phyloP scores from a whole-genome alignment of 2,888 invertebrate species.

The Harpalus rubripes region DNA sequence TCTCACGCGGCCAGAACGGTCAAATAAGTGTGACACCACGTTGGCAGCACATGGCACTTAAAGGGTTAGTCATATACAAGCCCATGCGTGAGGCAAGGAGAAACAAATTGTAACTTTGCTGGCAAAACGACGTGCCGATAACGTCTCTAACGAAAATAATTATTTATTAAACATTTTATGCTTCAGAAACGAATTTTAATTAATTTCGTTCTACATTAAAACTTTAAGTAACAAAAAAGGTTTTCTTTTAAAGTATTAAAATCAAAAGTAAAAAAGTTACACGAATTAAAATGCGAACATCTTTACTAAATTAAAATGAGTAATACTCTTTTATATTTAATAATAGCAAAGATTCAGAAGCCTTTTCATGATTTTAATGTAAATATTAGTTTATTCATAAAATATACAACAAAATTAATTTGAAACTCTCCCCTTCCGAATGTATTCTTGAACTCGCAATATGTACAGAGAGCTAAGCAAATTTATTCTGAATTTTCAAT shows the following conservation, averaged over 20 bases:
- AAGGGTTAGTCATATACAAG: too few species aligned
- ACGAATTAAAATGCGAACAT: too few species aligned
- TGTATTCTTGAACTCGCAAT: not conserved
- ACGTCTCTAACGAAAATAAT: slow-evolving; percentile 7
- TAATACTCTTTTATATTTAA: not conserved
- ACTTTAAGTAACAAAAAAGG: slow-evolving; percentile 12
- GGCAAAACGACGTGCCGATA: too few species aligned
- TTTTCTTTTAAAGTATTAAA: not conserved
- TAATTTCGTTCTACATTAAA: not conserved
- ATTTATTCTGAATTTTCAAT: not conserved
- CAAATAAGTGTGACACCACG: too few species aligned
- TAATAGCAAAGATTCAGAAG: not conserved
- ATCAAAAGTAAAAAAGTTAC: not conserved
- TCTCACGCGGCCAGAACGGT: too few species aligned
- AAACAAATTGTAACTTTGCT: too few species aligned
- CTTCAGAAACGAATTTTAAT: slow-evolving; percentile 9
- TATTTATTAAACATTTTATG: not conserved
- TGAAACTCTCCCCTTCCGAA: not conserved
- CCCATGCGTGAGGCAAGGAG: too few species aligned
- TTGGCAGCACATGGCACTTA: too few species aligned
- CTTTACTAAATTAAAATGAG: not conserved
- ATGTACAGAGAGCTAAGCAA: not conserved
- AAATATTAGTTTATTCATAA: not conserved
- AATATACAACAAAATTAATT: not conserved
- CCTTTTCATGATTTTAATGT: not conserved